Evolutionary conservation across 2,797 vertebrate species (phyloP).

Genomic region (Sebastes taczanowskii): DNA sequence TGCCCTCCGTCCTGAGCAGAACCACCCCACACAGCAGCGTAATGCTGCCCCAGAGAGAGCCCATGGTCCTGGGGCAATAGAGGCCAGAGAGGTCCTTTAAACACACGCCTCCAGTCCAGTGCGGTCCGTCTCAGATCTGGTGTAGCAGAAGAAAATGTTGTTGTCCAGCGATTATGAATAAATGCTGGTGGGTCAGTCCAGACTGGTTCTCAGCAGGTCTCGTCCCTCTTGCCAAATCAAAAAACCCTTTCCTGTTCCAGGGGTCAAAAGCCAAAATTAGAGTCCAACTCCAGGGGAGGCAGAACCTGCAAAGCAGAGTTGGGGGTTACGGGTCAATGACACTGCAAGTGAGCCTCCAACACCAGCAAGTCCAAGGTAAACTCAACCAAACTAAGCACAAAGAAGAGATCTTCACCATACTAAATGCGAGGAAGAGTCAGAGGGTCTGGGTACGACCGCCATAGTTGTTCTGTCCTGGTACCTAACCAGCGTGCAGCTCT

Average conservation of each 20-base stretch:
- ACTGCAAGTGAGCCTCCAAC: constrained; percentile 39
- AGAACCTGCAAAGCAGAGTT: constrained; percentile 64
- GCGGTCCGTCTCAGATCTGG: constrained; percentile 31
- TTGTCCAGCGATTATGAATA: constrained; percentile 33
- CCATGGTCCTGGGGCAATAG: constrained; percentile 86
- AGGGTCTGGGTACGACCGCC: constrained; percentile 18
- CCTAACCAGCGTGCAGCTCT: constrained; percentile 46
- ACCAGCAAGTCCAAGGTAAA: constrained; percentile 32
- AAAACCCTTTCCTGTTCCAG: constrained; percentile 53
- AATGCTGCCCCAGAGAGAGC: constrained; percentile 85
- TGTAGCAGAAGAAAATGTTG: constrained; percentile 30
- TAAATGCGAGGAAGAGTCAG: constrained; percentile 10
- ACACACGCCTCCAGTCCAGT: constrained; percentile 50
- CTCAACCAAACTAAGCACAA: constrained; percentile 26
- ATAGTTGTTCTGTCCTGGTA: constrained; percentile 39
- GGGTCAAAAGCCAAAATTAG: constrained; percentile 70
- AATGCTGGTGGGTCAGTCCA: constrained; percentile 43
- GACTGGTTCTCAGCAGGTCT: constrained; percentile 48
- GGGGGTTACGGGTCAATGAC: constrained; percentile 60
- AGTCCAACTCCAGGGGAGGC: constrained; percentile 60
- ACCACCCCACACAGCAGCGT: constrained; percentile 86
- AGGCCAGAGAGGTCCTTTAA: constrained; percentile 60
- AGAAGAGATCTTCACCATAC: constrained; percentile 13
- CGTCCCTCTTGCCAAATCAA: constrained; percentile 33
- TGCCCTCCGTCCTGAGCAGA: constrained; percentile 73